Evolutionary conservation across 2,888 invertebrate genomes (phyloP).

Genomic region (Dryobota labecula): DNA sequence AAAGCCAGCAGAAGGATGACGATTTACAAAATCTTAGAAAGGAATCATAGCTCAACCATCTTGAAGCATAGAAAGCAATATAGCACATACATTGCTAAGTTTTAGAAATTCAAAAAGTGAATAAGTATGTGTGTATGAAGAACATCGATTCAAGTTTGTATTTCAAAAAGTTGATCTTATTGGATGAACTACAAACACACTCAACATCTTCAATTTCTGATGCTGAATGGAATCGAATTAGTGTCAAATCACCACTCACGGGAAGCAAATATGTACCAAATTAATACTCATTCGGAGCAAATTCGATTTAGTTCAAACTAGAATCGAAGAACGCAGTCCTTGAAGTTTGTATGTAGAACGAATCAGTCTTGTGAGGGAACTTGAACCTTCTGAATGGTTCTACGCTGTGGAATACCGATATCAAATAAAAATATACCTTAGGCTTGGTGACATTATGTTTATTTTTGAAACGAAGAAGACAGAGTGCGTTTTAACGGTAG

Average conservation of each 20-base stretch:
- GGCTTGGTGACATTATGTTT: accelerated
- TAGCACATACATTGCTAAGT: not conserved
- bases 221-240: not conserved
- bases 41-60: too few relatives aligned
- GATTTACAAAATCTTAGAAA: not conserved
- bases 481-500: not conserved
- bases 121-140: too few relatives aligned
- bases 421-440: constrained; percentile 5
- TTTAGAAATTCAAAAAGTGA: not conserved
- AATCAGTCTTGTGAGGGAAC: not conserved
- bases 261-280: constrained; percentile 20
- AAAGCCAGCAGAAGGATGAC: not conserved
- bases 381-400: not conserved
- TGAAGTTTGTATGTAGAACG: not conserved
- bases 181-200: not conserved
- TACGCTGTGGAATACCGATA: not conserved
- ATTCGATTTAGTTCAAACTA: not conserved
- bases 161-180: not conserved
- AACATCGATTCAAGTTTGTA: not conserved
- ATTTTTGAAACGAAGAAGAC: not conserved
- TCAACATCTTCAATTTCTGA: not conserved
- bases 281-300: constrained; percentile 11
- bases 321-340: not conserved
- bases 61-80: not conserved
- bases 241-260: not conserved